Conservation (phyloP, 2,113 vertebrate species). For the Morphnarchus princeps region DNA sequence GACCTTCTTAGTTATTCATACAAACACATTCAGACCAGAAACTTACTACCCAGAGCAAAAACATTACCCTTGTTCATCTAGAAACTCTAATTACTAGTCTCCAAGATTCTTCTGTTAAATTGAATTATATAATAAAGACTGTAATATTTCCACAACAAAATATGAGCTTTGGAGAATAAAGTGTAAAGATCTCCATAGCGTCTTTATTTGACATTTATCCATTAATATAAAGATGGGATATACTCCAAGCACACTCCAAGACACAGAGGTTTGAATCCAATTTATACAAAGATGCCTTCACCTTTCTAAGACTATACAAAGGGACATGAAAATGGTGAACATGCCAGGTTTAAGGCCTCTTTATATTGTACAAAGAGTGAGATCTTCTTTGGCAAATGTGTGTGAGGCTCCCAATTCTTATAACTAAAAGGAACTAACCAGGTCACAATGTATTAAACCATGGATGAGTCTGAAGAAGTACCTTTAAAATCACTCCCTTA, state of each 20-base stretch:
- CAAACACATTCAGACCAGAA: neutral
- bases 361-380: neutral
- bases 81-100: neutral
- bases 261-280: neutral
- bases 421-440: neutral
- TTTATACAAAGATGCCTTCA: neutral
- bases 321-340: neutral
- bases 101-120: neutral
- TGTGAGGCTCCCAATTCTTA: neutral
- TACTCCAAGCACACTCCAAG: neutral
- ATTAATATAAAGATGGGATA: neutral
- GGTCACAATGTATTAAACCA: neutral
- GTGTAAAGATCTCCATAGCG: neutral
- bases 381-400: neutral
- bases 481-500: neutral
- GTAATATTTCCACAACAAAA: neutral
- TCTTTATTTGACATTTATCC: neutral
- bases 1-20: neutral
- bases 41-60: neutral
- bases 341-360: neutral
- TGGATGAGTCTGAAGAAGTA: neutral
- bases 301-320: neutral
- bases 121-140: neutral
- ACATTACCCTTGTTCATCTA: neutral
- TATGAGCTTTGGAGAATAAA: neutral